A percentile compares a stretch with the other conserved stretches of the same genome.
phyloP scores from a whole-genome alignment of 1,140 invertebrate genomes.

The Melipona quadrifasciata region DNA sequence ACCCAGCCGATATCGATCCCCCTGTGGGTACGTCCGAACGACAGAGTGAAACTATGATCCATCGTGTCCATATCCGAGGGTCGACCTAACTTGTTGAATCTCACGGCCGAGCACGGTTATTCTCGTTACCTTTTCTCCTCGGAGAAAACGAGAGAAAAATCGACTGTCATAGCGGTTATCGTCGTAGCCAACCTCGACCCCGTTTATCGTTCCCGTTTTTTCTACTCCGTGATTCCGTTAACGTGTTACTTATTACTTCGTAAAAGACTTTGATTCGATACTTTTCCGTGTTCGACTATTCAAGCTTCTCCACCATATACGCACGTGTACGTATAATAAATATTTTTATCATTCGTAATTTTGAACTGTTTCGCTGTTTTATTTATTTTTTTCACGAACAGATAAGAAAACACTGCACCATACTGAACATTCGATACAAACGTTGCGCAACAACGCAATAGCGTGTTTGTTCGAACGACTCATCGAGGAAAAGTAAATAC shows the following conservation, averaged over 20 bases:
- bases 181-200: slow-evolving; percentile 21
- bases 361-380: too few species aligned
- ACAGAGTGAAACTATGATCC: slow-evolving; percentile 12
- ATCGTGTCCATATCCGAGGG: slow-evolving; percentile 2
- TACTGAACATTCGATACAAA: too few species aligned
- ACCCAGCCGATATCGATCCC: slow-evolving; percentile 33
- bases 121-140: slow-evolving; percentile 13
- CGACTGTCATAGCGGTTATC: slow-evolving; percentile 9
- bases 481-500: too few species aligned
- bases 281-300: background rate
- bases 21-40: background rate
- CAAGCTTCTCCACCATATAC: background rate
- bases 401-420: too few species aligned
- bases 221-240: background rate
- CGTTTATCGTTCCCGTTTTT: slow-evolving; percentile 27
- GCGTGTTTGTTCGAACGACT: too few species aligned
- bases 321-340: background rate
- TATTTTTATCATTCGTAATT: too few species aligned
- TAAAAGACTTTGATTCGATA: background rate
- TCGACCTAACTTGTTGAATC: slow-evolving; percentile 47
- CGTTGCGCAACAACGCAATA: too few species aligned
- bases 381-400: too few species aligned
- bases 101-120: slow-evolving; percentile 33
- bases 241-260: background rate
- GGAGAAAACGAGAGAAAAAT: slow-evolving; percentile 10